Base-by-base conservation (phyloP, 2,113 vertebrate species). In the Brachyhypopomus gauderio region DNA sequence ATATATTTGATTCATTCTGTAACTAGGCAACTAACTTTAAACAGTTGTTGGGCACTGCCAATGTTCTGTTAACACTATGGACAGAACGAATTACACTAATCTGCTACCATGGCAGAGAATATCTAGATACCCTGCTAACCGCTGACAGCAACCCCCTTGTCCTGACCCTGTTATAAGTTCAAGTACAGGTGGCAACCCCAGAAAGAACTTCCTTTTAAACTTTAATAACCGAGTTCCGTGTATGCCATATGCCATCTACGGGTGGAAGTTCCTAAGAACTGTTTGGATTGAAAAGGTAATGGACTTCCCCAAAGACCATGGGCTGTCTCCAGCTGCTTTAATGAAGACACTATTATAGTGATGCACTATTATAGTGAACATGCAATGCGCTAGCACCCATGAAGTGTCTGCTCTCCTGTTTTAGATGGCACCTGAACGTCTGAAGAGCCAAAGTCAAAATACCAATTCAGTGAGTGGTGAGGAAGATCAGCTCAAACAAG, bases 361-460 rank as follows among this genome's bases (percentile, higher is more conserved):
- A 30, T 30, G 30, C 22, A 20, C n/a, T 38, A 2, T 19, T 17
- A 27, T 67, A 67, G 34, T 58, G 12, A 17, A 58, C 5, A n/a
- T 59, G 17, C 14, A 17, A 25, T 38, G 17, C 4, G 48, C 11
- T 12, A 22, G 20, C 27, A 4, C 17, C 5, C 79, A 25, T 60
- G 34, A 55, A 60, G 55, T 52, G n/a, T 52, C 60, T 70, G 70
- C 4, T 71, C 22, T 62, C 45, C n/a, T 52, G 69, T 85, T 62
- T 64, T 20, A 98, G 92, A 95, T 93, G 52, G 94, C 94, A 2
- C 94, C 95, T 0, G 94, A 95, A 81, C 92, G 94, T 67, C 90
- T 92, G 75, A 93, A 87, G 78, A 94, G 93, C 77, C 92, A 92
- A 81, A 90, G 79, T 82, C 92, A 92, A 78, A 86, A 88, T 3